Base-by-base conservation (phyloP, 37 sponge, comb jelly and placozoan genomes). In the Cladorhizidae sp. region DNA sequence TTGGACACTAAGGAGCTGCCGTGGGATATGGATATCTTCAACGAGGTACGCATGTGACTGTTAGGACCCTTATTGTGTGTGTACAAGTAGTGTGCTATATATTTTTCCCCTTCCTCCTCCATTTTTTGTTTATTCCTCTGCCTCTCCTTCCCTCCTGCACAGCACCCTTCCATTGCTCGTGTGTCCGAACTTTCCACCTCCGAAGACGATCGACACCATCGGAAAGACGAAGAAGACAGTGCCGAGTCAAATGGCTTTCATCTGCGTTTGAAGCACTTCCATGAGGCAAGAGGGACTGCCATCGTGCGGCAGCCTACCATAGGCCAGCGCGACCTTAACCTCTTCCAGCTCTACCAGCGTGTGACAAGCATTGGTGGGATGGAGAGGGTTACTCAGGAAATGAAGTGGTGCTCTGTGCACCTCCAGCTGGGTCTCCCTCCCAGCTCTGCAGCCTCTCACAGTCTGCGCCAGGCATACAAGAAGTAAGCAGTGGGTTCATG, bases 291-390 rank as follows among this genome's bases (percentile, higher is more conserved):
- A 72, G 94, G 94, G 3, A 90, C 85, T 3, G 82, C 96, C 11
- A 68, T 90, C 14, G 50, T 67, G 22, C 80, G 83, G 1, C 74
- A 42, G 1, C 94, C 97, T 17, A 76, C 80, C 23, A 64, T 96
- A 3, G 89, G 89, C 0, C 83, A 91, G 45, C 84, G 74, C 58
- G 75, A 74, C 22, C 76, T 96, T 25, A 83, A 96, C 72, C 87
- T 96, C 32, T 91, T 28, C 73, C 37, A 64, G 57, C 80, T 96
- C 25, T 81, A 96, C 43, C 62, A 78, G 14, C 76, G 79, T 8
- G 94, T 96, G 54, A 78, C 55, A 70, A 92, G 87, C 33, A 80
- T 71, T 54, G 97, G 97, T 15, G 97, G 97, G 17, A 91, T 91
- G 95, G 88, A 92, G 3, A 51, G 45, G 39, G 90, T 85, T 63